Conservation (phyloP, 2,113 vertebrate genomes). For the Semicossyphus pulcher region DNA sequence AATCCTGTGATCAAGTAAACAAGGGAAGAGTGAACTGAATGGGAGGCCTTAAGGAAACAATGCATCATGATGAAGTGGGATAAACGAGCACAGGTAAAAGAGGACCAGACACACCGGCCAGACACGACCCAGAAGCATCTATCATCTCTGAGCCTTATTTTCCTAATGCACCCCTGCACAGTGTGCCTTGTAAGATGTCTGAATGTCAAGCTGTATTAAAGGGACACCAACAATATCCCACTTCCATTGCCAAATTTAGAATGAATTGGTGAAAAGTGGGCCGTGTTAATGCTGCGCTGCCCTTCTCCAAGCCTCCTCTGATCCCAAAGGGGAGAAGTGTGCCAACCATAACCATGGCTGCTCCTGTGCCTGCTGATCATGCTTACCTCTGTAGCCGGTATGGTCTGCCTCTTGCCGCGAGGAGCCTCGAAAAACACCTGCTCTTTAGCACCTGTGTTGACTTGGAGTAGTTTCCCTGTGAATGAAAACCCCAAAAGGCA, state of each 20-base stretch:
- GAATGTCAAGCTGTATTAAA: constrained; percentile 50
- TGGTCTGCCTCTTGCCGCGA: constrained; percentile 93
- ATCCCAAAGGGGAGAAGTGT: constrained; percentile 58
- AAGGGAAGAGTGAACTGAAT: not conserved
- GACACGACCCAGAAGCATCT: constrained; percentile 24
- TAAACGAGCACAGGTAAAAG: not conserved
- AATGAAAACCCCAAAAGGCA: constrained; percentile 35
- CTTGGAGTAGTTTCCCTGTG: constrained; percentile 95
- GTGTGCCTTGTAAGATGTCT: constrained; percentile 40
- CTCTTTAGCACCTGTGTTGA: constrained; percentile 97
- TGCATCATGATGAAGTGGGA: constrained; percentile 27
- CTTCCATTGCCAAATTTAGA: constrained; percentile 75
- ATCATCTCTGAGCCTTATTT: constrained; percentile 48
- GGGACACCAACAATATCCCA: constrained; percentile 51
- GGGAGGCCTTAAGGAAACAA: constrained; percentile 1
- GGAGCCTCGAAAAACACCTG: constrained; percentile 98
- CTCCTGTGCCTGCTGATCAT: constrained; percentile 26
- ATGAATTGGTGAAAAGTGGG: constrained; percentile 75
- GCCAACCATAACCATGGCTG: constrained; percentile 37
- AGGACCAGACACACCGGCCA: constrained; percentile 18
- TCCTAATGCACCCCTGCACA: constrained; percentile 18
- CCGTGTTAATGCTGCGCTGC: constrained; percentile 75
- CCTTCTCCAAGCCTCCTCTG: constrained; percentile 60
- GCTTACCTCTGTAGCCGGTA: constrained; percentile 91
- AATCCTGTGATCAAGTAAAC: not conserved